Conservation (phyloP, 1,140 invertebrate genomes). For the Aethina tumida region DNA sequence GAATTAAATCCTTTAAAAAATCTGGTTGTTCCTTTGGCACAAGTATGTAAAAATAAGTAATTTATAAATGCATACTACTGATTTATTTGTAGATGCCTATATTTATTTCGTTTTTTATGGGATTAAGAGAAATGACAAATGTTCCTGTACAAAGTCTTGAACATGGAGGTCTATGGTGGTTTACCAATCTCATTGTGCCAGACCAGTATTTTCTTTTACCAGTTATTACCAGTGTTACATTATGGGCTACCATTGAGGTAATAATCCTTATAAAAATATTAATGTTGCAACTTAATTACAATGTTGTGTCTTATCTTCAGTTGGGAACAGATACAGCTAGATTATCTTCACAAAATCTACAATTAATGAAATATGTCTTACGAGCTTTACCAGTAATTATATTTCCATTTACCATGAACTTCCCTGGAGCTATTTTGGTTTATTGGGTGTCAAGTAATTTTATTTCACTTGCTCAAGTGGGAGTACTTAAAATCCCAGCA, state of each 20-base stretch:
- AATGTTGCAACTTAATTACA: slow-evolving; percentile 1
- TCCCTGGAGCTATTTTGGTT: slow-evolving; percentile 76
- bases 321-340: slow-evolving; percentile 68
- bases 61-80: slow-evolving; percentile 5
- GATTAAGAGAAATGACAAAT: slow-evolving; percentile 72
- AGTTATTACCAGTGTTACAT: slow-evolving; percentile 67
- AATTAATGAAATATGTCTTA: slow-evolving; percentile 62
- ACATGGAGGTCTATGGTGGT: slow-evolving; percentile 87
- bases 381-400: slow-evolving; percentile 68
- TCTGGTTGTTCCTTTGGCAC: slow-evolving; percentile 67
- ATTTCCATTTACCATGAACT: slow-evolving; percentile 79
- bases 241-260: slow-evolving; percentile 73
- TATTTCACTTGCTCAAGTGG: slow-evolving; percentile 78
- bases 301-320: slow-evolving; percentile 35
- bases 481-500: slow-evolving; percentile 61
- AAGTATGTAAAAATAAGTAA: slow-evolving; percentile 42
- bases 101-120: slow-evolving; percentile 87
- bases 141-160: slow-evolving; percentile 80
- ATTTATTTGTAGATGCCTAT: slow-evolving; percentile 61
- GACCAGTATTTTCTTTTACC: slow-evolving; percentile 90
- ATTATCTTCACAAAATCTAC: slow-evolving; percentile 51
- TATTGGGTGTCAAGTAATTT: slow-evolving; percentile 89
- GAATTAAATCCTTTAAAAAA: slow-evolving; percentile 71
- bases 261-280: slow-evolving; percentile 5
- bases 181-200: slow-evolving; percentile 77